Percentiles rank a stretch among this genome's conserved stretches.
These are phyloP conservation scores for Falcunculus frontatus DNA, from an alignment of 2,113 vertebrate species.

Conservation along the genomic window DNA sequence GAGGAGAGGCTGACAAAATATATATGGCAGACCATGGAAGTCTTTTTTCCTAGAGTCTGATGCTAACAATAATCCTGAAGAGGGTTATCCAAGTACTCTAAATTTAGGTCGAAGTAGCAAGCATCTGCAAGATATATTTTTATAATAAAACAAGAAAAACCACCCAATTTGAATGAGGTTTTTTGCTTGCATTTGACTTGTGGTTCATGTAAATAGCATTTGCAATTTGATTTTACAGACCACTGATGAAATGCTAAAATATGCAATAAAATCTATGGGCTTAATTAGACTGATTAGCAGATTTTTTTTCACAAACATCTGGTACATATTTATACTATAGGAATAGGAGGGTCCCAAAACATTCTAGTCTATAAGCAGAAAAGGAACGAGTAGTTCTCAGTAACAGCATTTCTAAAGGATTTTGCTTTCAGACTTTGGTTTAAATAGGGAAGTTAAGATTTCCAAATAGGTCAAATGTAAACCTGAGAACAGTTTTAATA, in stretches of 20 bases:
- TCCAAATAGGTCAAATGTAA: not conserved
- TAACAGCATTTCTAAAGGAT: not conserved
- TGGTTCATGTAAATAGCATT: not conserved
- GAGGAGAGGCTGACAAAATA: not conserved
- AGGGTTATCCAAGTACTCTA: not conserved
- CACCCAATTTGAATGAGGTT: not conserved
- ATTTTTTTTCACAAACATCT: not conserved
- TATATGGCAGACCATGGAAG: not conserved
- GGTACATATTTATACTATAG: not conserved
- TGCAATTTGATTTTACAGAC: not conserved
- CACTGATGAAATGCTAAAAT: not conserved
- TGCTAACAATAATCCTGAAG: not conserved
- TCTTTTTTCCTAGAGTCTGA: not conserved
- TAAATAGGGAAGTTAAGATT: not conserved
- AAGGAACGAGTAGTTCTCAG: not conserved
- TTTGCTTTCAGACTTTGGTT: not conserved
- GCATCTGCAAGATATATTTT: not conserved
- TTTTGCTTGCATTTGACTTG: not conserved
- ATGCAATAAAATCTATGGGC: not conserved
- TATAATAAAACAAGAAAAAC: not conserved
- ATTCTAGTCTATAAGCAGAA: not conserved
- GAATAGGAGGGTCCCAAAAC: not conserved
- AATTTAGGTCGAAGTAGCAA: not conserved
- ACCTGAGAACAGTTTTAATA: not conserved
- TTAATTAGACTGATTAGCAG: not conserved